phyloP scores from a whole-genome alignment of 2,797 vertebrate genomes.

The Sebastes cheni region DNA sequence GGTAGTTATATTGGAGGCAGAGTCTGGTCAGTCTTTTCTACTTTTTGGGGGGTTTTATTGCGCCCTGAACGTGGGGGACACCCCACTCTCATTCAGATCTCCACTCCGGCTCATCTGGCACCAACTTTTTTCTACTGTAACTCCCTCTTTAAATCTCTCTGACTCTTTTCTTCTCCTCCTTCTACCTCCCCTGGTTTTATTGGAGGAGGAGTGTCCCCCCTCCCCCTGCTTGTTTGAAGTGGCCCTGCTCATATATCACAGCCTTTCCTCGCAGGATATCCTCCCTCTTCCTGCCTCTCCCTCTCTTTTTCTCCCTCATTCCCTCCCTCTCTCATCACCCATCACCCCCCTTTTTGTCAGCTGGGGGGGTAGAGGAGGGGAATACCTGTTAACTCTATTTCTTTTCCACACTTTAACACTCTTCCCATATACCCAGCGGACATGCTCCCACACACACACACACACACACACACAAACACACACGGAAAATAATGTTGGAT shows the following conservation, averaged over 20 bases:
- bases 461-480: constrained; percentile 18
- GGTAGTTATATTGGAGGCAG: not conserved
- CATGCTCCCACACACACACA: constrained; percentile 13
- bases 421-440: constrained; percentile 33
- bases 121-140: constrained; percentile 50
- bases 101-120: constrained; percentile 34
- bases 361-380: constrained; percentile 7
- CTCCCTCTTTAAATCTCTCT: constrained; percentile 49
- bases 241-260: constrained; percentile 79
- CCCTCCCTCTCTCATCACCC: constrained; percentile 33
- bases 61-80: not conserved
- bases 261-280: constrained; percentile 70
- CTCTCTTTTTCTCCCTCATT: constrained; percentile 32
- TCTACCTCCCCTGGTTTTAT: constrained; percentile 74
- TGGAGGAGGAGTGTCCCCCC: constrained; percentile 62
- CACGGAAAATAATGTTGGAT: not conserved
- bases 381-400: constrained; percentile 71
- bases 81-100: constrained; percentile 18
- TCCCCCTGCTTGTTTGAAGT: constrained; percentile 74
- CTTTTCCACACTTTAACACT: constrained; percentile 65
- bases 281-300: constrained; percentile 70
- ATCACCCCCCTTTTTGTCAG: constrained; percentile 3
- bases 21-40: not conserved
- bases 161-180: constrained; percentile 44
- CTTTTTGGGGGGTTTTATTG: constrained; percentile 21